These are phyloP conservation scores for Montipora capitata DNA, from an alignment of 92 coral and sea anemone species.

Conservation along the genomic window DNA sequence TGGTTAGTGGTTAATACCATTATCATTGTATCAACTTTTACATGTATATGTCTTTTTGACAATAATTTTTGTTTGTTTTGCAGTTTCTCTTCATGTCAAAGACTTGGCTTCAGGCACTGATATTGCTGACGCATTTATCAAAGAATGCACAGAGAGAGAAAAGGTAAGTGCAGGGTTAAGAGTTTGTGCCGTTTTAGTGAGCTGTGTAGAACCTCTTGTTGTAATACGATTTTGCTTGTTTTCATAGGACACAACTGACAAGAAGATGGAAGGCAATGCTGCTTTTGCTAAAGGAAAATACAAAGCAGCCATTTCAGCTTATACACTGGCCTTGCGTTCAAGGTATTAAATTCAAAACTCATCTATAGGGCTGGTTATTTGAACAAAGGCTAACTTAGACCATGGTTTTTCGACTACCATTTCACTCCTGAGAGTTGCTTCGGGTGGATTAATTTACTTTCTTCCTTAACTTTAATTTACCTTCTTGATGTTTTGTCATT, in stretches of 20 bases:
- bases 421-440: no score
- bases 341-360: conserved; percentile 59
- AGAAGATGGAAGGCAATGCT: conserved; percentile 86
- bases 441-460: no score
- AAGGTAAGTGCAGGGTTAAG: conserved; percentile 54
- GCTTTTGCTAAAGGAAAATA: conserved; percentile 73
- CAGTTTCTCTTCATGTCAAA: conserved; percentile 83
- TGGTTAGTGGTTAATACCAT: no score
- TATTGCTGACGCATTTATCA: conserved; percentile 75
- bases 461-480: no score
- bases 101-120: conserved; percentile 72
- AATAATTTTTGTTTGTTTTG: not conserved
- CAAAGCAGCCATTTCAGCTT: conserved; percentile 85
- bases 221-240: not conserved
- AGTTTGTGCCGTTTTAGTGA: no score
- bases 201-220: not conserved
- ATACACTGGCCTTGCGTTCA: conserved; percentile 79
- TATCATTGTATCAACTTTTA: no score
- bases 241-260: conserved; percentile 71
- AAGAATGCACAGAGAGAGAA: conserved; percentile 78
- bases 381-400: no score
- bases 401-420: no score
- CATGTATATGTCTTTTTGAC: no score
- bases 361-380: no score
- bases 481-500: not conserved